Evolutionary conservation across 2,797 vertebrate species (phyloP), one percentile per base, ranked within the genome.

Genomic region (Megalops cyprinoides): DNA sequence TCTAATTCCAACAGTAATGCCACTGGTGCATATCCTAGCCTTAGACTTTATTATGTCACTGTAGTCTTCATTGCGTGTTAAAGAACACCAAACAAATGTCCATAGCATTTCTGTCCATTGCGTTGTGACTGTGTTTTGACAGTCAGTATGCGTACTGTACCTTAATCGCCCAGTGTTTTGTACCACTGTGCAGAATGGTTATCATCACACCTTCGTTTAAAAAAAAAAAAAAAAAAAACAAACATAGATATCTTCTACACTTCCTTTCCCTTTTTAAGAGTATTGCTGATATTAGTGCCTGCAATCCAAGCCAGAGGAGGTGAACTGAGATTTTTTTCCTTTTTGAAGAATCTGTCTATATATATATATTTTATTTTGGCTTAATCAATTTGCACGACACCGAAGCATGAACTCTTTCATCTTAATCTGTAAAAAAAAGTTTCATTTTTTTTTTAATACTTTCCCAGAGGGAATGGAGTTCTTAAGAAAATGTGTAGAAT

Each of bases 401-500:
- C 93, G 94, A 97, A 96, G 96, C 96, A 96, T 96, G 96, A 95
- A 93, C 92, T 95, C 92, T 94, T 96, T 96, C 93, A 96, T 96
- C 94, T 95, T 93, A 94, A 94, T 82, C 87, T 95, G 92, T 95
- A 95, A 93, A 94, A 93, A 93, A n/a, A n/a, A n/a, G n/a, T n/a
- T n/a, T n/a, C n/a, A n/a, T 95, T 96, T 92, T 97, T 96, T 48
- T 60, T 76, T 76, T 60, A 80, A 94, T 97, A 96, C 97, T 96
- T 97, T 97, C 97, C 94, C 94, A 94, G 95, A 92, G 95, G 95
- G 95, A 96, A 94, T 95, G 90, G 92, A 93, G 94, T 96, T 96
- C 94, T 91, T 94, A 95, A 96, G 95, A 94, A 95, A 95, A 96
- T 84, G 88, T 98, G 97, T 98, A 98, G 96, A 97, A 95, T 97